These are phyloP conservation scores for Pararge aegeria DNA, from an alignment of 1,140 invertebrate species.

Conservation along the genomic window DNA sequence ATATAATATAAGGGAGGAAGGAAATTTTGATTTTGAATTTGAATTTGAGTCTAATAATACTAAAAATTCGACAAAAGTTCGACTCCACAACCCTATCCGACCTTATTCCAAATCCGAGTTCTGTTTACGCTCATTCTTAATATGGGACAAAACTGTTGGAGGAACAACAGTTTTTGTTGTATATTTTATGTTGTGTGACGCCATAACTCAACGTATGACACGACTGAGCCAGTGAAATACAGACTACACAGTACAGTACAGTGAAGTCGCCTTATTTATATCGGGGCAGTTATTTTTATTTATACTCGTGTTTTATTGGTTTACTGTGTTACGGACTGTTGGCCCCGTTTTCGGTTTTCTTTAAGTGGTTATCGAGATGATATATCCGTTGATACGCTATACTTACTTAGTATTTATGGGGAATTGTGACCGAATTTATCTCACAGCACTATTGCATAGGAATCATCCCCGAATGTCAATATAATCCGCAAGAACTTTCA, in stretches of 20 bases:
- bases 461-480: too few species aligned
- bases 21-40: too few species aligned
- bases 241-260: slow-evolving; percentile 48
- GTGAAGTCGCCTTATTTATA: slow-evolving; percentile 60
- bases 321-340: slow-evolving; percentile 68
- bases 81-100: slow-evolving; percentile 39
- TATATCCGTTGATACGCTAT: slow-evolving; percentile 2
- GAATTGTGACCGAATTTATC: background rate
- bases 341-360: slow-evolving; percentile 46
- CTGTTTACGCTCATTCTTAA: slow-evolving; percentile 74
- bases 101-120: slow-evolving; percentile 66
- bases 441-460: background rate
- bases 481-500: too few species aligned
- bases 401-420: background rate
- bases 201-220: slow-evolving; percentile 67
- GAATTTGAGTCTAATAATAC: background rate
- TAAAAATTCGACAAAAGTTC: slow-evolving; percentile 13
- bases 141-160: slow-evolving; percentile 77
- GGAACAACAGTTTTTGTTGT: slow-evolving; percentile 74
- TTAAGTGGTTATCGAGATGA: slow-evolving; percentile 21
- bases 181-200: slow-evolving; percentile 78
- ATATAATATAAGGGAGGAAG: too few species aligned
- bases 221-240: slow-evolving; percentile 62
- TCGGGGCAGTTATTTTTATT: slow-evolving; percentile 73
- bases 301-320: slow-evolving; percentile 72